Conservation (phyloP, 2,888 invertebrate genomes). For the Apodemia duryi region DNA sequence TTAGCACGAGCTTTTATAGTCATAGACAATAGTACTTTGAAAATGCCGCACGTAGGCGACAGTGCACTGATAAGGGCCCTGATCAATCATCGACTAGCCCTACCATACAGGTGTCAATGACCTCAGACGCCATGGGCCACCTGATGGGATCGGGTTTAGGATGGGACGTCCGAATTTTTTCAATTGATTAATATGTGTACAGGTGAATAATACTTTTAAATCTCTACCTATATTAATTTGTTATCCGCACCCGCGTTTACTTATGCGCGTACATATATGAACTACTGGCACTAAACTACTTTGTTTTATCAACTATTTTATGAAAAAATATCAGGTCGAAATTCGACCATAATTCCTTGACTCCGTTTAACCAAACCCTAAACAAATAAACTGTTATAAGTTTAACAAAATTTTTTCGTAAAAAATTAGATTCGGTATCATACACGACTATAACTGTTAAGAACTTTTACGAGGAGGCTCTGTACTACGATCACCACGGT, state of each 20-base stretch:
- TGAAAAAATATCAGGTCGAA: no score
- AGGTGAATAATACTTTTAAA: conserved; percentile 3
- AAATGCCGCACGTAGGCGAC: conserved; percentile 72
- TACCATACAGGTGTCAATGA: conserved; percentile 72
- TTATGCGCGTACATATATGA: background rate
- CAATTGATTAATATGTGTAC: conserved; percentile 17
- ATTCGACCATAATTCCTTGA: no score
- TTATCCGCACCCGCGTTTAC: background rate
- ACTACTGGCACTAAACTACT: no score
- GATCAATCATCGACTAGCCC: conserved; percentile 75
- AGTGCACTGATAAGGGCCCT: conserved; percentile 68
- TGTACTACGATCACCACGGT: no score
- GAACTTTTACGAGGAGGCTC: no score
- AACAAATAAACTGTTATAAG: no score
- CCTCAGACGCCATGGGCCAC: conserved; percentile 52
- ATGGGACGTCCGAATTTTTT: conserved; percentile 44
- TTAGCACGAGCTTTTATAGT: conserved; percentile 55
- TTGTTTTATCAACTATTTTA: no score
- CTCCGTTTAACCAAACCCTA: no score
- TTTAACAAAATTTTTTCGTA: no score
- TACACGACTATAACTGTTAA: no score
- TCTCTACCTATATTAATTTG: background rate
- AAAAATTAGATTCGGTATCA: no score
- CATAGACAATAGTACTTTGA: conserved; percentile 73
- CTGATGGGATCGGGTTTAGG: conserved; percentile 63